These are phyloP conservation scores for Tenthredo mesomela DNA, from an alignment of 2,888 invertebrate species.

Conservation along the genomic window DNA sequence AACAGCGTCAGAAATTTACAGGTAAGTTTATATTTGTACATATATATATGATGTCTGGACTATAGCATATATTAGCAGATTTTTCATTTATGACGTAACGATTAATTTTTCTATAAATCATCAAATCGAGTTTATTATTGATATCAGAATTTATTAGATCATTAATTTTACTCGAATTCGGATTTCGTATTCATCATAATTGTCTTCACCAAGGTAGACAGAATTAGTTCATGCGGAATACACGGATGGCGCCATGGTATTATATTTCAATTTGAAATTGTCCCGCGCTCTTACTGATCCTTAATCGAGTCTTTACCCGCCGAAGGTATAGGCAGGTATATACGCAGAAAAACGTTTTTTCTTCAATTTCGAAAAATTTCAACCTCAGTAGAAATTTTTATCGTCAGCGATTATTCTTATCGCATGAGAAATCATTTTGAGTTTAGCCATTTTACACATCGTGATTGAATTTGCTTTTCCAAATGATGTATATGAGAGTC, in stretches of 20 bases:
- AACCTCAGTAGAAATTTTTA: too few relatives aligned
- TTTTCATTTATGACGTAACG: not conserved
- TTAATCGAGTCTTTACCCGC: slow-evolving; percentile 9
- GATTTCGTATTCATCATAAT: not conserved
- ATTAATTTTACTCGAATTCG: not conserved
- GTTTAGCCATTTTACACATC: too few relatives aligned
- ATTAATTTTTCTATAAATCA: not conserved
- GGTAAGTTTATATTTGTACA: not conserved
- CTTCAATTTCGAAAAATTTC: not conserved
- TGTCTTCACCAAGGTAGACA: not conserved
- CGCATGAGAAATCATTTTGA: too few relatives aligned
- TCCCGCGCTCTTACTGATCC: slow-evolving; percentile 14
- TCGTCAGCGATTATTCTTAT: too few relatives aligned
- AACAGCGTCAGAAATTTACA: not conserved
- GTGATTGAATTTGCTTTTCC: too few relatives aligned
- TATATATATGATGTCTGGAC: not conserved
- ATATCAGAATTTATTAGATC: not conserved
- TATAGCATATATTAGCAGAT: not conserved
- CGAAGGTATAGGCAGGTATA: not conserved
- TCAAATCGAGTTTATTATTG: not conserved
- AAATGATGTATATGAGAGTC: too few relatives aligned
- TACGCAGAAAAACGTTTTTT: not conserved
- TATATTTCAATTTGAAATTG: not conserved
- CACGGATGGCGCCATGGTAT: slow-evolving; percentile 34
- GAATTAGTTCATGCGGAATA: not conserved